Base-by-base conservation (phyloP, 1,140 invertebrate genomes). In the Magallana angulata region DNA sequence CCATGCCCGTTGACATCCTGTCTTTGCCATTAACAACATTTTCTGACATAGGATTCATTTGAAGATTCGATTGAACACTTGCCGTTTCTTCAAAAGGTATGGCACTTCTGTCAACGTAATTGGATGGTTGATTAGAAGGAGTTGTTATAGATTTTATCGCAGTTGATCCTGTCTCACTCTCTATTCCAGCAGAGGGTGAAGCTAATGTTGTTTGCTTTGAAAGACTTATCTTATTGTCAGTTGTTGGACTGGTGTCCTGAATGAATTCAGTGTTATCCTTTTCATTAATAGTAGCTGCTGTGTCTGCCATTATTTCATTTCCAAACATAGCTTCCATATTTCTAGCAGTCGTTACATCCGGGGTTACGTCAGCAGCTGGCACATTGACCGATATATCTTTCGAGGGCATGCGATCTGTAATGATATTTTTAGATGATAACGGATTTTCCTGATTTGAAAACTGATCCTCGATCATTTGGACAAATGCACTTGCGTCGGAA, bases 191-290 rank as follows among this genome's bases (percentile, higher is more conserved):
- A 11, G 68, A 76, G 9, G 68, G 68, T 30, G 18, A 76, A 30
- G 68, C 68, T 30, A 76, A 76, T 48, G 68, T 76, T 36, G 68
- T 76, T 76, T 76, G 68, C 24, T 76, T 76, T 76, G 68, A 76
- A 76, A 76, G 68, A 76, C 68, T 76, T 36, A 76, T 76, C 14
- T 76, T 76, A 76, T 76, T 76, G 24, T 76, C 68, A 30, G 68
- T 76, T 12, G 24, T 11, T 76, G 68, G 68, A 24, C 60, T 64
- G 60, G 12, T 30, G 5, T 76, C 68, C 7, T 7, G 7, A 5
- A 30, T 76, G 11, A 76, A 18, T 4, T 76, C 68, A 14, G 24
- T 30, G 14, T 76, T 76, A 8, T 76, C 68, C 24, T 30, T 30
- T 76, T 18, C 68, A 76, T 76, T 76, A 30, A 30, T 18, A 24